Conservation (phyloP, 2,888 invertebrate genomes). For the Sisyra nigra region DNA sequence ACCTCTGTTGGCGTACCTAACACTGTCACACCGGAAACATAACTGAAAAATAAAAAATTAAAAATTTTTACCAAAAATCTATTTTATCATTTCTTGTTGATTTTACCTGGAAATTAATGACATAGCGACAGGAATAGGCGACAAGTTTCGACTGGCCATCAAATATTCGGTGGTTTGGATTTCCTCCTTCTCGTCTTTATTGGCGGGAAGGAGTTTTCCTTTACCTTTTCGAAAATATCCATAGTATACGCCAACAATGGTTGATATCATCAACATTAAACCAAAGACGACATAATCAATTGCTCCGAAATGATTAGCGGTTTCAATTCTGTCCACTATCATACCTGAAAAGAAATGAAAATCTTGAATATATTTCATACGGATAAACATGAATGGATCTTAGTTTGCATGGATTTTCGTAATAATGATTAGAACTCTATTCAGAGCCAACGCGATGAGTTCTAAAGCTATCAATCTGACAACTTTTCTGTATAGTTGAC, state of each 20-base stretch:
- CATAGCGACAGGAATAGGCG: constrained; percentile 70
- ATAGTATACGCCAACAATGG: constrained; percentile 59
- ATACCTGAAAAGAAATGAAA: too few relatives aligned
- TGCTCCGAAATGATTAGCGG: constrained; percentile 16
- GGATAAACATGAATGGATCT: too few relatives aligned
- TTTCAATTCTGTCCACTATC: too few relatives aligned
- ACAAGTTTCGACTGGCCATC: constrained; percentile 56
- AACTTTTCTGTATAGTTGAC: too few relatives aligned
- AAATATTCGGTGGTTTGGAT: constrained; percentile 43
- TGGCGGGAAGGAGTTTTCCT: neutral
- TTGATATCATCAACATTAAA: constrained; percentile 50
- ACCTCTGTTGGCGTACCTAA: constrained; percentile 77
- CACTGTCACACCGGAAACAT: constrained; percentile 77
- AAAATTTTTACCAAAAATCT: too few relatives aligned
- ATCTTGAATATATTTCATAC: too few relatives aligned
- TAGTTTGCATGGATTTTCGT: too few relatives aligned
- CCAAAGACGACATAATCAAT: constrained; percentile 57
- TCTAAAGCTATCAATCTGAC: too few relatives aligned
- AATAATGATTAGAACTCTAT: too few relatives aligned
- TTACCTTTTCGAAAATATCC: constrained; percentile 25
- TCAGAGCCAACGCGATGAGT: too few relatives aligned
- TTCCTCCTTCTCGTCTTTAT: constrained; percentile 11
- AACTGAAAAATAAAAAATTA: too few relatives aligned
- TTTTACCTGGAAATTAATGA: constrained; percentile 67
- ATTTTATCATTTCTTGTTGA: neutral